phyloP scores from a whole-genome alignment of 2,797 vertebrate genomes.

The Enoplosus armatus region DNA sequence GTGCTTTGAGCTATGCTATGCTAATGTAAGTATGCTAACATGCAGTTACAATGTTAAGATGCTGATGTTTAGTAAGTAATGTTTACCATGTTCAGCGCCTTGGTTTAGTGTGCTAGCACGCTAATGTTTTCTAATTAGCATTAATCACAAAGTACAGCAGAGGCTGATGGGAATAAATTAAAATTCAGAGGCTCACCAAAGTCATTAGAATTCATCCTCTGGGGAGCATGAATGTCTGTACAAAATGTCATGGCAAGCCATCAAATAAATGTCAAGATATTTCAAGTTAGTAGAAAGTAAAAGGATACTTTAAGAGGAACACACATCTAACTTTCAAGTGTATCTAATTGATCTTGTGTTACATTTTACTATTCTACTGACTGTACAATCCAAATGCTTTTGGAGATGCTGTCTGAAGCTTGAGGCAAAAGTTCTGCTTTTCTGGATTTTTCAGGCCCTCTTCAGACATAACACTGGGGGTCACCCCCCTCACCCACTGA shows the following conservation, averaged over 20 bases:
- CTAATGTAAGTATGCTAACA: background rate
- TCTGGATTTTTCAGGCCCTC: background rate
- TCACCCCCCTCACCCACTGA: background rate
- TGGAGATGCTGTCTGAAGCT: background rate
- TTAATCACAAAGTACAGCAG: background rate
- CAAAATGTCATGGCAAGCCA: background rate
- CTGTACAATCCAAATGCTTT: background rate
- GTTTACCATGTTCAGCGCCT: background rate
- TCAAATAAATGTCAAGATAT: background rate
- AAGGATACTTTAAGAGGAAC: background rate
- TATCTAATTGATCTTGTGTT: background rate
- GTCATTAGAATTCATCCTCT: background rate
- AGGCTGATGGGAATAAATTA: background rate
- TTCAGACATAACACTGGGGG: slow-evolving; percentile 3
- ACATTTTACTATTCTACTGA: background rate
- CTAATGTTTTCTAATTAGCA: background rate
- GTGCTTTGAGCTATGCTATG: background rate
- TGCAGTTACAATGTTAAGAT: background rate
- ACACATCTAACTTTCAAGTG: background rate
- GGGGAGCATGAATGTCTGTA: background rate
- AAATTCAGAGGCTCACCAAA: background rate
- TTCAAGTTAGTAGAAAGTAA: background rate
- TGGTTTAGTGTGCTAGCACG: background rate
- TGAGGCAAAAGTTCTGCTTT: slow-evolving; percentile 8
- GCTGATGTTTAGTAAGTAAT: background rate